A percentile compares a stretch with the other conserved stretches of the same genome.
Evolutionary conservation across 2,888 invertebrate species (phyloP).

Genomic region (Protodeltote pygarga): DNA sequence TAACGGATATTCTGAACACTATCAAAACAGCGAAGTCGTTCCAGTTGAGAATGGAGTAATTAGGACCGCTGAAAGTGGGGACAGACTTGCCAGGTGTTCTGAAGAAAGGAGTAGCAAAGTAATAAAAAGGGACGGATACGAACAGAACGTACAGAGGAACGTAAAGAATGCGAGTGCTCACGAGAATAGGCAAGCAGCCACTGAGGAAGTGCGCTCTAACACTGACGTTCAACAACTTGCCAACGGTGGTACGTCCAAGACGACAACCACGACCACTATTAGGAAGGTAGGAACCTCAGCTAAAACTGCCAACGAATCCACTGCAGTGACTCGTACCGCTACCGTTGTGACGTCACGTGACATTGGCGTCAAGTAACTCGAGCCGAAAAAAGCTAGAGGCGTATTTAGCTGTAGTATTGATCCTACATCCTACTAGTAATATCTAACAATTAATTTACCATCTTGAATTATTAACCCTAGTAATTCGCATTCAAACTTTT

Average conservation of each 20-base stretch:
- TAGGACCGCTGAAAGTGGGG: constrained; percentile 67
- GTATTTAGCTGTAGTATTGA: constrained; percentile 19
- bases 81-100: constrained; percentile 62
- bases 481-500: constrained; percentile 15
- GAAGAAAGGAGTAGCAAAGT: constrained; percentile 67
- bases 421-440: constrained; percentile 33
- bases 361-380: constrained; percentile 73
- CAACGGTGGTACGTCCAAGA: constrained; percentile 75
- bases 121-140: constrained; percentile 69
- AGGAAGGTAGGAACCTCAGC: constrained; percentile 75
- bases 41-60: constrained; percentile 74
- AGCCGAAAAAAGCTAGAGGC: neutral
- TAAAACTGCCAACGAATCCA: constrained; percentile 69
- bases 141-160: constrained; percentile 69
- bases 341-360: constrained; percentile 69
- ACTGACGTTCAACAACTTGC: constrained; percentile 75
- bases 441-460: constrained; percentile 24
- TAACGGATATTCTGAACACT: constrained; percentile 68
- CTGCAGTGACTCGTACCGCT: constrained; percentile 57
- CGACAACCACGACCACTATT: constrained; percentile 78
- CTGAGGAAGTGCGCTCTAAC: constrained; percentile 73
- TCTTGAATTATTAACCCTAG: constrained; percentile 33
- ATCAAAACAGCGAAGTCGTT: constrained; percentile 71
- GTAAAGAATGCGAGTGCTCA: constrained; percentile 70
- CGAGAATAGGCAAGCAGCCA: constrained; percentile 68